Evolutionary conservation across 2,888 invertebrate genomes (phyloP).

Genomic region (Nomada lathburiana): DNA sequence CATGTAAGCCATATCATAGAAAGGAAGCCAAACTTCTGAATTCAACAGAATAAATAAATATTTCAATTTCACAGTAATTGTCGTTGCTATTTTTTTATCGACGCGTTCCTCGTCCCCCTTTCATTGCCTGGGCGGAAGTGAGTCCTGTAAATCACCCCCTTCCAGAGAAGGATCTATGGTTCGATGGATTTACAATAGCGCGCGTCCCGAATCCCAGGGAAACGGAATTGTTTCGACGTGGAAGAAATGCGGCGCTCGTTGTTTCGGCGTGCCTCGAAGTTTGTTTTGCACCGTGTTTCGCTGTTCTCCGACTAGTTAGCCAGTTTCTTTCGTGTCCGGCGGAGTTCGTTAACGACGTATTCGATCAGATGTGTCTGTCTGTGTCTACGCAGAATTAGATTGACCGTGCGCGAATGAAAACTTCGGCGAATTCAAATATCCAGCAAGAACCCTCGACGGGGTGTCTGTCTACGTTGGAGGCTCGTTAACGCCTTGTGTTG

Average conservation of each 20-base stretch:
- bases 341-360: conserved; percentile 54
- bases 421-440: conserved; percentile 17
- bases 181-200: conserved; percentile 45
- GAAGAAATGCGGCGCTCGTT: conserved; percentile 46
- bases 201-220: conserved; percentile 10
- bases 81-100: conserved; percentile 29
- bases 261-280: conserved; percentile 24
- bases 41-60: no score
- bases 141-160: conserved; percentile 19
- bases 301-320: conserved; percentile 45
- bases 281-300: conserved; percentile 40
- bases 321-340: conserved; percentile 30
- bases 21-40: background rate
- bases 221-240: conserved; percentile 40
- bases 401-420: conserved; percentile 9
- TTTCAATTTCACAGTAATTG: background rate
- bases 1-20: background rate
- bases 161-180: conserved; percentile 16
- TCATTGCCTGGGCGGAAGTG: background rate
- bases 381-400: background rate
- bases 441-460: background rate
- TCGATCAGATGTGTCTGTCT: conserved; percentile 33
- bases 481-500: conserved; percentile 8
- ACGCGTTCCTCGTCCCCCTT: background rate
- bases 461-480: conserved; percentile 7